Evolutionary conservation across 2,888 invertebrate species (phyloP).

Genomic region (Melieria picta): DNA sequence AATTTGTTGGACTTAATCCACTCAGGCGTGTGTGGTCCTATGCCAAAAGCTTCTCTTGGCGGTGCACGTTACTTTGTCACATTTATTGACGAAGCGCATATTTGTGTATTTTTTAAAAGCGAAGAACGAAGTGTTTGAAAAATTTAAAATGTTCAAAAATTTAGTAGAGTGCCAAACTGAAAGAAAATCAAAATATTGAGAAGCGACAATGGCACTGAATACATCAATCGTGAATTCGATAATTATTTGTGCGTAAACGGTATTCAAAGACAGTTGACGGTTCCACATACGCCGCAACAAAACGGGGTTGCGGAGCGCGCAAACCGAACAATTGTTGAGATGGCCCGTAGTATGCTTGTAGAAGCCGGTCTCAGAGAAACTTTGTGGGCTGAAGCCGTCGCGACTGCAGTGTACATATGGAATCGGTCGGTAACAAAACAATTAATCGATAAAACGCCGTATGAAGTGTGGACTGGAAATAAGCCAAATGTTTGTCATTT

Average conservation of each 20-base stretch:
- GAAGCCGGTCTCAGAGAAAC: neutral
- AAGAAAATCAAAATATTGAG: neutral
- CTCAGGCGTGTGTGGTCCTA: no score
- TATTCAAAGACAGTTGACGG: neutral
- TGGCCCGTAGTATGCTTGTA: constrained; percentile 12
- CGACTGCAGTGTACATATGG: constrained; percentile 1
- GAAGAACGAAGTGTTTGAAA: neutral
- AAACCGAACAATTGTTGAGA: constrained; percentile 1
- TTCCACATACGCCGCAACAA: neutral
- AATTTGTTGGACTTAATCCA: no score
- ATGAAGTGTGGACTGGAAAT: neutral
- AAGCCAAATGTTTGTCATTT: constrained; percentile 6
- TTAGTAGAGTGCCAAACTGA: constrained; percentile 7
- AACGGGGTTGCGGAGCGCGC: constrained; percentile 17
- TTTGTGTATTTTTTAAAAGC: neutral
- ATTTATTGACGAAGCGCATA: no score
- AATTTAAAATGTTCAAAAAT: neutral
- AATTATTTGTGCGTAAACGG: neutral
- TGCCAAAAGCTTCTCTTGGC: no score
- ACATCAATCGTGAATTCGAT: neutral
- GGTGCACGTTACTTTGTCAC: no score
- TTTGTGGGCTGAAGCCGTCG: constrained; percentile 17
- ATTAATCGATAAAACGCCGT: neutral
- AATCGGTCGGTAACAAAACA: neutral
- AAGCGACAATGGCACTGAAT: constrained; percentile 6